phyloP scores from a whole-genome alignment of 2,113 vertebrate genomes.

The Hystrix cristata region DNA sequence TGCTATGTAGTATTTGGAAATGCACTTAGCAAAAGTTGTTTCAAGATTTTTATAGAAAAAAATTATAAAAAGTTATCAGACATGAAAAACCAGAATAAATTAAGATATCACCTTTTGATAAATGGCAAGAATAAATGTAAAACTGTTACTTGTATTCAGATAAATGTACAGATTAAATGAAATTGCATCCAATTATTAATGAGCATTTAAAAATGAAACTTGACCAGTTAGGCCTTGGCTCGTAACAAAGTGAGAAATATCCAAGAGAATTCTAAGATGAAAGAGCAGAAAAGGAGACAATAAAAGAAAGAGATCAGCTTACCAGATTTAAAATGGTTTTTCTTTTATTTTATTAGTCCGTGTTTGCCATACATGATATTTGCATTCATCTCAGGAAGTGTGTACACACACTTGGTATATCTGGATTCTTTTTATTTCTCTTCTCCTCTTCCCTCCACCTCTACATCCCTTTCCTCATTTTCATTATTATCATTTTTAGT shows the following conservation, averaged over 20 bases:
- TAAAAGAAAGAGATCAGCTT: neutral
- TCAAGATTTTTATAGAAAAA: neutral
- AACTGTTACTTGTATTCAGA: neutral
- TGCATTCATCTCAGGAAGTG: neutral
- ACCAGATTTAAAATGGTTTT: neutral
- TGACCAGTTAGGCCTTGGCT: neutral
- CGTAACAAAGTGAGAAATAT: neutral
- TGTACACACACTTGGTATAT: neutral
- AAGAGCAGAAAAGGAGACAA: neutral
- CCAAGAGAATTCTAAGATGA: neutral
- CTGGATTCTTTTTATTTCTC: neutral
- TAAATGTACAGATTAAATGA: neutral
- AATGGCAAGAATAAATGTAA: neutral
- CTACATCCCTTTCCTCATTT: neutral
- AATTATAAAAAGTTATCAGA: neutral
- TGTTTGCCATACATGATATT: neutral
- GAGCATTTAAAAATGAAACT: neutral
- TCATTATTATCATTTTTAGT: neutral
- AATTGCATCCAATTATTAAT: neutral
- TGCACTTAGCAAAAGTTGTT: neutral
- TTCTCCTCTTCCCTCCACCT: neutral
- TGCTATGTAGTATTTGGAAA: neutral
- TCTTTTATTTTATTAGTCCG: neutral
- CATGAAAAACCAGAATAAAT: neutral
- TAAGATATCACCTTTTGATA: neutral